Evolutionary conservation across 2,113 vertebrate genomes (phyloP).

Genomic region (Montifringilla adamsi): DNA sequence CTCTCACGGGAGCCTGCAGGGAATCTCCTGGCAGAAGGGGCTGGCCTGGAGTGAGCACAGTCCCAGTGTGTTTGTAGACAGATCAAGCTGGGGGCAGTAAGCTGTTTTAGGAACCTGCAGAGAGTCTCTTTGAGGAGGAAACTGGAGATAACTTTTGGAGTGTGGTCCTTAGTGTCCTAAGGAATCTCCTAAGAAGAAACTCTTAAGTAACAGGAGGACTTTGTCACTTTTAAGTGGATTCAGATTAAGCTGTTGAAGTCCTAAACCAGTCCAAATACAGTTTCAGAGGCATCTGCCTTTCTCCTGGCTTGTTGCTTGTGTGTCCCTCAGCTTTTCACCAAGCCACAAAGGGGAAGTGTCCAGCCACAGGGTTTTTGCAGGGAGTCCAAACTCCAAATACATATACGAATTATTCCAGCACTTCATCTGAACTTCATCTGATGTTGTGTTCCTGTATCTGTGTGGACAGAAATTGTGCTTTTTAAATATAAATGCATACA

Average conservation of each 20-base stretch:
- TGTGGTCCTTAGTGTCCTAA: background rate
- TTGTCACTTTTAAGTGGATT: background rate
- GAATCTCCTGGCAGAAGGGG: background rate
- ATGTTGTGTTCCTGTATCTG: background rate
- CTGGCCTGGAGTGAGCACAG: background rate
- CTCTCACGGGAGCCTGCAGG: background rate
- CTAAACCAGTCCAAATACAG: background rate
- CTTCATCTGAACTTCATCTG: background rate
- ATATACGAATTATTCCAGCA: background rate
- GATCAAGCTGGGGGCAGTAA: background rate
- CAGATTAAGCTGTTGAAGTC: background rate
- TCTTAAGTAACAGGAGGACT: background rate
- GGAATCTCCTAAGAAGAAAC: background rate
- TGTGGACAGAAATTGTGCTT: fast-evolving
- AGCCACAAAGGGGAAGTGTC: background rate
- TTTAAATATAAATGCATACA: background rate
- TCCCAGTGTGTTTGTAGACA: background rate
- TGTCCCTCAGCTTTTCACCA: background rate
- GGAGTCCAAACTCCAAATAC: background rate
- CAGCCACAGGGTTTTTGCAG: fast-evolving
- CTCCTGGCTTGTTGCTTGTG: background rate
- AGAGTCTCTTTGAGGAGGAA: background rate
- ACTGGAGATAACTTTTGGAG: background rate
- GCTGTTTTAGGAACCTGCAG: background rate
- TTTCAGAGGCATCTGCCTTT: background rate